Evolutionary conservation across 2,888 invertebrate genomes (phyloP).

Genomic region (Eurois occulta): DNA sequence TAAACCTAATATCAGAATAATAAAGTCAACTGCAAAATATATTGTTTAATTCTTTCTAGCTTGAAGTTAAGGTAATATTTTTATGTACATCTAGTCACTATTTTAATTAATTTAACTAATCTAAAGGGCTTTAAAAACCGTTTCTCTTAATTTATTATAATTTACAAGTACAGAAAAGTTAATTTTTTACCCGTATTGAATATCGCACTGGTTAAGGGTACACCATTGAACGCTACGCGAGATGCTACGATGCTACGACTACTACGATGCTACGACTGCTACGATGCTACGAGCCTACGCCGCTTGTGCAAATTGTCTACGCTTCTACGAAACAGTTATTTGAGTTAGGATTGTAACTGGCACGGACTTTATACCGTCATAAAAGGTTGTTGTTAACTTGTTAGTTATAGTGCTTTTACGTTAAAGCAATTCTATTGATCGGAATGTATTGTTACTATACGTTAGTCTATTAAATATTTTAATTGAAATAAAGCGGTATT

Average conservation of each 20-base stretch:
- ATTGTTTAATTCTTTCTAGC: neutral
- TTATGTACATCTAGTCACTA: too few relatives aligned
- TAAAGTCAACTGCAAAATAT: neutral
- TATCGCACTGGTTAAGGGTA: conserved; percentile 12
- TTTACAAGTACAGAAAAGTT: conserved; percentile 23
- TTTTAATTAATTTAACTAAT: neutral
- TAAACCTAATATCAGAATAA: neutral
- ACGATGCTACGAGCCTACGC: conserved; percentile 58
- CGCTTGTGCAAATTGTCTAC: conserved; percentile 53
- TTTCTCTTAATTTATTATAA: neutral
- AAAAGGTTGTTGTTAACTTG: conserved; percentile 25
- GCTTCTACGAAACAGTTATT: conserved; percentile 55
- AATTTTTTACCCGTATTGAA: conserved; percentile 24
- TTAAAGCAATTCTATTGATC: conserved; percentile 7
- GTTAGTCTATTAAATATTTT: neutral
- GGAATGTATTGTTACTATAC: neutral
- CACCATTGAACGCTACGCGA: conserved; percentile 50
- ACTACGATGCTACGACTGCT: conserved; percentile 48
- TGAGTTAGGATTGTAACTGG: conserved; percentile 52
- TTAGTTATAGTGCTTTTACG: conserved; percentile 34
- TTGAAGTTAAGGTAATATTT: neutral
- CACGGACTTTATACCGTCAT: conserved; percentile 34
- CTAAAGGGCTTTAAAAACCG: neutral
- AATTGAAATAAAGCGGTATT: conserved; percentile 4
- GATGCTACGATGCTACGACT: conserved; percentile 56